These are phyloP conservation scores for Drosophila fuyamai DNA, from an alignment of 1,140 invertebrate species.

Conservation along the genomic window DNA sequence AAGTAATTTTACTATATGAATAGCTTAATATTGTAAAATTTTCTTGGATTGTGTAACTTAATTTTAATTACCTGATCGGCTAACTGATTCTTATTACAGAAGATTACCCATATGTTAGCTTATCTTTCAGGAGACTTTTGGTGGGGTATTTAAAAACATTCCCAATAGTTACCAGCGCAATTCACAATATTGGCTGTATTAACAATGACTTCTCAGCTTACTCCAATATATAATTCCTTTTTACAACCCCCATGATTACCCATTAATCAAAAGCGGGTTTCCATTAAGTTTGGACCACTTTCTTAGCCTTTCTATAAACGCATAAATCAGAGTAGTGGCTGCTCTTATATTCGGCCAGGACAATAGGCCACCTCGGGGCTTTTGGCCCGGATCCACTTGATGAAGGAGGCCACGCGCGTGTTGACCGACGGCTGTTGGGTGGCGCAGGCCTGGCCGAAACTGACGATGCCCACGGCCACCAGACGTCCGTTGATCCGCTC, in stretches of 20 bases:
- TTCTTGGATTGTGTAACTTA: too few species aligned
- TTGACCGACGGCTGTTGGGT: conserved; percentile 87
- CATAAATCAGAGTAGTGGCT: conserved; percentile 44
- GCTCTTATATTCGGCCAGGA: conserved; percentile 3
- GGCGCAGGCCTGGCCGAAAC: conserved; percentile 88
- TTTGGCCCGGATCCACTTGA: conserved; percentile 89
- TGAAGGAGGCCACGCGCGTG: conserved; percentile 88
- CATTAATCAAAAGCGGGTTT: conserved; percentile 17
- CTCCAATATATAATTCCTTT: neutral
- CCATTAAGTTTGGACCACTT: conserved; percentile 10
- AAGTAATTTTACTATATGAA: too few species aligned
- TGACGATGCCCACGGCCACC: conserved; percentile 87
- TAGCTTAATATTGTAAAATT: too few species aligned
- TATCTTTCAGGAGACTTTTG: too few species aligned
- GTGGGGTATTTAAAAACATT: too few species aligned
- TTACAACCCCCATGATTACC: neutral
- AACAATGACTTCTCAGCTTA: too few species aligned
- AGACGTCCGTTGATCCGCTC: conserved; percentile 62
- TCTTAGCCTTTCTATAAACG: conserved; percentile 14
- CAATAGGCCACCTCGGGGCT: conserved; percentile 75
- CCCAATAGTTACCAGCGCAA: too few species aligned
- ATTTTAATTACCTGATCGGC: too few species aligned
- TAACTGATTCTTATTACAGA: too few species aligned
- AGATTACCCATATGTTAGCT: too few species aligned
- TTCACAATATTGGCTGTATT: too few species aligned